Conservation (phyloP, 2,797 vertebrate genomes). For the Poecilia gillii region DNA sequence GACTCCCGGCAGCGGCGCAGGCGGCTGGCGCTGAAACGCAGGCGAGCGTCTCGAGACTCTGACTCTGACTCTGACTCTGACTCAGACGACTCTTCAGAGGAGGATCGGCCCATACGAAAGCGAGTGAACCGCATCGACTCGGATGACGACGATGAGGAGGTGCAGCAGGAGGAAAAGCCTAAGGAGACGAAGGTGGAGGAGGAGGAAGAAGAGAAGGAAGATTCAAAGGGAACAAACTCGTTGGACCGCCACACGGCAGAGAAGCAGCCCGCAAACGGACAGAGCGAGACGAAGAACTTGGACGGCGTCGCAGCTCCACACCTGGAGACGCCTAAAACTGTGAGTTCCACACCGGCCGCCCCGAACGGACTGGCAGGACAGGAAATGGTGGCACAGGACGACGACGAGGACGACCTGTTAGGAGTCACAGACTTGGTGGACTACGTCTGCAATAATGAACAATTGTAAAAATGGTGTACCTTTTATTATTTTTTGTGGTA, state of each 20-base stretch:
- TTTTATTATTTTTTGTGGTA: conserved; percentile 63
- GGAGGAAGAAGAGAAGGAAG: conserved; percentile 36
- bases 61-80: conserved; percentile 77
- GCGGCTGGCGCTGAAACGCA: conserved; percentile 75
- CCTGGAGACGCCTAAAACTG: conserved; percentile 79
- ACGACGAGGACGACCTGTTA: conserved; percentile 97
- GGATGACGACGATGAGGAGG: conserved; percentile 81
- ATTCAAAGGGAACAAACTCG: conserved; percentile 84
- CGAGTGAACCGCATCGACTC: conserved; percentile 94
- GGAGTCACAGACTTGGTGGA: conserved; percentile 99
- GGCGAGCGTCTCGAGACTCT: conserved; percentile 88
- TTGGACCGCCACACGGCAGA: conserved; percentile 87
- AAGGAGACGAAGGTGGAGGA: conserved; percentile 83
- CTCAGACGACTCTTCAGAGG: conserved; percentile 84
- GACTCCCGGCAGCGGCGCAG: conserved; percentile 64
- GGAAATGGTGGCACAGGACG: conserved; percentile 88
- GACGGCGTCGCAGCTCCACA: conserved; percentile 75
- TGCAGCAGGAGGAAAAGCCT: conserved; percentile 65
- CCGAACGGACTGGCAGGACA: conserved; percentile 87
- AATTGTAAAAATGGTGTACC: conserved; percentile 85
- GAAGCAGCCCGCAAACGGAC: conserved; percentile 90
- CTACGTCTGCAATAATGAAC: conserved; percentile 99
- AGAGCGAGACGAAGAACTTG: conserved; percentile 86
- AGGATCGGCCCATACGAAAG: conserved; percentile 88
- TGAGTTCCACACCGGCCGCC: conserved; percentile 66